Base-by-base conservation (phyloP, 2,888 invertebrate species). In the Hypsopygia costalis region DNA sequence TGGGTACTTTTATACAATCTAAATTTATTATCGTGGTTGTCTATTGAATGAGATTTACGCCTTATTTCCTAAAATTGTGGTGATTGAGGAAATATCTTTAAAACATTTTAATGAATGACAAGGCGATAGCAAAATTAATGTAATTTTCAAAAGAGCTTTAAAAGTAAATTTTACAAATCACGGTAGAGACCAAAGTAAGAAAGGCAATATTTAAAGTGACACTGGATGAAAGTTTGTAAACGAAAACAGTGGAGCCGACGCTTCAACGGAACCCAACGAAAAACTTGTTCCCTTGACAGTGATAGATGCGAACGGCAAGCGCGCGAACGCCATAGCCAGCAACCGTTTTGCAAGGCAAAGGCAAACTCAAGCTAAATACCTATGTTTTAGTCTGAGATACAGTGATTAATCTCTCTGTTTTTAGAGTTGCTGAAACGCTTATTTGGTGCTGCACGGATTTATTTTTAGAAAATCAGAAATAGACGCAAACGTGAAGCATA, bases 281-380 rank as follows among this genome's bases (percentile, higher is more conserved):
- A 86, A 86, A 83, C 81, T 85, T 80, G 74, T 58, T 71, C 58
- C 46, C 46, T 49, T 77, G 87, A 85, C 86, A 69, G 69, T 87
- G 87, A 87, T 86, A 74, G 82, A 87, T 87, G 85, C 63, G 67
- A 58, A 56, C 58, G 58, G 64, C 69, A 60, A 66, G 62, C 60
- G 68, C 63, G 69, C 72, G 54, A 61, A 66, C 66, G 68, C 58
- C 60, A 57, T 30, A 31, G 31, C 31, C 31, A 31, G 58, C 66
- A 52, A 52, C 55, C 71, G 62, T 68, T 75, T 71, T 62, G 66
- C 62, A 49, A 52, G 50, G 52, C 62, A 63, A 60, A 65, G 63
- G 66, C 66, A 62, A 65, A 58, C 51, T 53, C 50, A 53, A 40
- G 45, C 43, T 43, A 51, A 47, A 36, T 46, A 44, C 51, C 36